A percentile compares a stretch with the other conserved stretches of the same genome.
These are phyloP conservation scores for Epizoanthus fatuus DNA, from an alignment of 92 coral and sea anemone species.

Conservation along the genomic window DNA sequence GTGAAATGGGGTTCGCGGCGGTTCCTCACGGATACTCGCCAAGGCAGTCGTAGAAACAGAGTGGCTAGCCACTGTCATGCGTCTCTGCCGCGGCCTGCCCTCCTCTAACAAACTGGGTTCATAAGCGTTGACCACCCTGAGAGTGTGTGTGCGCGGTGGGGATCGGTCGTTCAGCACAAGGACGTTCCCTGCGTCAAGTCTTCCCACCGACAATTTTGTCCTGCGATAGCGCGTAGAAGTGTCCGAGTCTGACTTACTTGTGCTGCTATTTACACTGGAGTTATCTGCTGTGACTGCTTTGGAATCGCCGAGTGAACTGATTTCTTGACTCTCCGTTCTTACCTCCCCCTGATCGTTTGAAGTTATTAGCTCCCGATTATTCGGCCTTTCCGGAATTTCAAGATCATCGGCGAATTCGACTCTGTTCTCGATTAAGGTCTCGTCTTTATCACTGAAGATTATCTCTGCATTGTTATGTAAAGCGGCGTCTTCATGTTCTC, in stretches of 20 bases:
- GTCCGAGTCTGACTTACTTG: neutral
- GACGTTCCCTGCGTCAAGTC: neutral
- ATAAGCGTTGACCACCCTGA: slow-evolving; percentile 1
- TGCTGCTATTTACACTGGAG: neutral
- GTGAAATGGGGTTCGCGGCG: slow-evolving; percentile 17
- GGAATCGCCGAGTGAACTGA: neutral
- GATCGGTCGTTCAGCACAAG: neutral
- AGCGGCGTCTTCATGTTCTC: neutral
- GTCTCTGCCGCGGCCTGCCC: slow-evolving; percentile 13
- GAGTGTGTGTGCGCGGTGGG: neutral
- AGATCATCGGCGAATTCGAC: neutral
- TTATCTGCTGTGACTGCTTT: neutral
- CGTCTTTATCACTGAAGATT: neutral
- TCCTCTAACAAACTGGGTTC: slow-evolving; percentile 5
- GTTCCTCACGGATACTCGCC: slow-evolving; percentile 20
- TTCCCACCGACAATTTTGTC: slow-evolving; percentile 6
- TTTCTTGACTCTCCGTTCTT: neutral
- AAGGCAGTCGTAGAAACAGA: neutral
- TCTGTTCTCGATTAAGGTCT: neutral
- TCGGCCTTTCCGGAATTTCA: neutral
- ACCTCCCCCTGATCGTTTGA: neutral
- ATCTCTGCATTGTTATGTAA: neutral
- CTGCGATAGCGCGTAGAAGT: slow-evolving; percentile 4
- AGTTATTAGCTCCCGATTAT: neutral
- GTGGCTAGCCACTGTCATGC: slow-evolving; percentile 9